A percentile compares a stretch with the other conserved stretches of the same genome.
Conservation (phyloP, 2,797 vertebrate species). For the Columba guinea region DNA sequence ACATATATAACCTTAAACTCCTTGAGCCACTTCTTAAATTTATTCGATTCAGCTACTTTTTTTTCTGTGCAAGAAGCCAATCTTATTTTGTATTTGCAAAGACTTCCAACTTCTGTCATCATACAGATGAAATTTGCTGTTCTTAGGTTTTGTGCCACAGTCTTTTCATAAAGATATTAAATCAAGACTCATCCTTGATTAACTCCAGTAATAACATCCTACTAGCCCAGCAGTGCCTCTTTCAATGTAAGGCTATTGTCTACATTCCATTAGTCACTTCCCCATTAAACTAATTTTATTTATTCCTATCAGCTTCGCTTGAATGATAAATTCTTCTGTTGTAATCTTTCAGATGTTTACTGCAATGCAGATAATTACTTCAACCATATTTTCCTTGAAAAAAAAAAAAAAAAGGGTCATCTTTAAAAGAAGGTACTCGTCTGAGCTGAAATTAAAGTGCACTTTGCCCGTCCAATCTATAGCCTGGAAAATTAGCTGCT, state of each 20-base stretch:
- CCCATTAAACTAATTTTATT: background rate
- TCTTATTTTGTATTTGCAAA: background rate
- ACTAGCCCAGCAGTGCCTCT: background rate
- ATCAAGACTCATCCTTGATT: background rate
- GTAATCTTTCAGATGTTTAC: background rate
- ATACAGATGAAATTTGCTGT: background rate
- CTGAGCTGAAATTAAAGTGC: conserved; percentile 46
- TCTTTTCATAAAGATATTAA: conserved; percentile 4
- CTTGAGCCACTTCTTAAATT: background rate
- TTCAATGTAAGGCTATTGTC: background rate
- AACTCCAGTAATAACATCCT: conserved; percentile 7
- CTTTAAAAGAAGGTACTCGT: background rate
- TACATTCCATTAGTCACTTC: background rate
- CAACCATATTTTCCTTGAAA: background rate
- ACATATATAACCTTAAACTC: background rate
- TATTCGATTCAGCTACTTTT: background rate
- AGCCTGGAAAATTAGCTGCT: conserved; percentile 38
- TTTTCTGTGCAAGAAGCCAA: background rate
- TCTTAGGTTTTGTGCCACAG: background rate
- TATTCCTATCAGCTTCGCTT: background rate
- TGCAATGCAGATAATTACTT: conserved; percentile 13
- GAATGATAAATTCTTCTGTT: conserved; percentile 1
- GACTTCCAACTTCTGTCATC: background rate
- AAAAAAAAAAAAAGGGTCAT: background rate
- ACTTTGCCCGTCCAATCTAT: background rate